Evolutionary conservation across 1,140 invertebrate genomes (phyloP).

Genomic region (Euschistus heros): DNA sequence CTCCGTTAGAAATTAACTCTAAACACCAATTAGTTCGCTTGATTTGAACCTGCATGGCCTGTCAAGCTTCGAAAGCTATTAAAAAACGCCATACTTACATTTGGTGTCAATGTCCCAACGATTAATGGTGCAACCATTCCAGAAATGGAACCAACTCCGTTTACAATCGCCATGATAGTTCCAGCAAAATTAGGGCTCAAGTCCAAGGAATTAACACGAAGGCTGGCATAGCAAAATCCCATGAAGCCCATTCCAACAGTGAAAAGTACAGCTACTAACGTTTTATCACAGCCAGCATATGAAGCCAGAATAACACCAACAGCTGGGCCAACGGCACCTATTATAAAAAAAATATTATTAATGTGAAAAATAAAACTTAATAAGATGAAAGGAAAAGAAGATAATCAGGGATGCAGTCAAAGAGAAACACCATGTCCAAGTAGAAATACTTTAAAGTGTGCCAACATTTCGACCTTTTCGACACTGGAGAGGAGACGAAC

Average conservation of each 20-base stretch:
- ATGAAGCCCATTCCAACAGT: slow-evolving; percentile 56
- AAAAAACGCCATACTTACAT: slow-evolving; percentile 49
- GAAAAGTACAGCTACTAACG: slow-evolving; percentile 52
- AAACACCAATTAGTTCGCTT: too few relatives aligned
- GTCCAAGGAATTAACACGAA: slow-evolving; percentile 65
- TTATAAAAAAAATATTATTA: slow-evolving; percentile 44
- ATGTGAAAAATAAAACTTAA: neutral
- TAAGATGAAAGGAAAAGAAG: neutral
- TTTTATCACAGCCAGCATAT: slow-evolving; percentile 47
- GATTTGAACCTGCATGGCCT: too few relatives aligned
- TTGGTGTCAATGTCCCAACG: slow-evolving; percentile 58
- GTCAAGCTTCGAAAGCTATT: too few relatives aligned
- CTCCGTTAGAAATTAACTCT: too few relatives aligned
- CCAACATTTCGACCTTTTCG: too few relatives aligned
- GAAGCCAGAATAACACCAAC: slow-evolving; percentile 62
- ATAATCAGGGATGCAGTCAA: too few relatives aligned
- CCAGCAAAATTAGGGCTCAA: slow-evolving; percentile 68
- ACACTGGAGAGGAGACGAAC: too few relatives aligned
- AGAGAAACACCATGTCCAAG: too few relatives aligned
- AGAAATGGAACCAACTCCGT: slow-evolving; percentile 61
- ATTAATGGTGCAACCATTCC: slow-evolving; percentile 65
- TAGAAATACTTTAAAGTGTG: too few relatives aligned
- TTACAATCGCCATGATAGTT: slow-evolving; percentile 66
- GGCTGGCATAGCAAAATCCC: slow-evolving; percentile 53
- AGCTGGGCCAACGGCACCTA: slow-evolving; percentile 60